Conservation (phyloP, 2,797 vertebrate species). For the Gymnocypris eckloni region DNA sequence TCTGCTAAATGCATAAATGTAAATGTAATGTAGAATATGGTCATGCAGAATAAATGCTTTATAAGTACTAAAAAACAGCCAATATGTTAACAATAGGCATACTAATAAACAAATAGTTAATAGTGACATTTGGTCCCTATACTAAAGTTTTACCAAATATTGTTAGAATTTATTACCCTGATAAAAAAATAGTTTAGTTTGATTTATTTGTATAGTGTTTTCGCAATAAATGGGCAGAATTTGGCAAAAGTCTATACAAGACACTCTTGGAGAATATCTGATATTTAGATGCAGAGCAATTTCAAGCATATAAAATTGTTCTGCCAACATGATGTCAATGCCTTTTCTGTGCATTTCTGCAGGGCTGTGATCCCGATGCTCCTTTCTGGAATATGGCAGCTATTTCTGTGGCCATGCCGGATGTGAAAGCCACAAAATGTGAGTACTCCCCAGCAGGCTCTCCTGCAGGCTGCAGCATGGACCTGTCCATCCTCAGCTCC, state of each 20-base stretch:
- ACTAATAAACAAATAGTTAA: too few species aligned
- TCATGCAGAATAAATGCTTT: neutral
- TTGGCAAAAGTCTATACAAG: neutral
- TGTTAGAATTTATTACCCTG: too few species aligned
- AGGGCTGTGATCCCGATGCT: slow-evolving; percentile 59
- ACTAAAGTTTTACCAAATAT: too few species aligned
- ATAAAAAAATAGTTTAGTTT: too few species aligned
- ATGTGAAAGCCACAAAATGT: slow-evolving; percentile 81
- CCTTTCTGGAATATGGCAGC: slow-evolving; percentile 55
- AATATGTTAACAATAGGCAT: too few species aligned
- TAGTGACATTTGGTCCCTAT: too few species aligned
- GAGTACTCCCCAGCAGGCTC: slow-evolving; percentile 77
- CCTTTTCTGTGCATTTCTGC: slow-evolving; percentile 31
- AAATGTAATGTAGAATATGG: neutral
- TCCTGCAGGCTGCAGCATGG: slow-evolving; percentile 77
- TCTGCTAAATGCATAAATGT: too few species aligned
- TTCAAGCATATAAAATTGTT: neutral
- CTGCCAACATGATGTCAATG: slow-evolving; percentile 20
- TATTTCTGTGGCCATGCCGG: slow-evolving; percentile 73
- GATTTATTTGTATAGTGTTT: too few species aligned
- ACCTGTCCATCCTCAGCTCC: slow-evolving; percentile 74
- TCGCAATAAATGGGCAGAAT: neutral
- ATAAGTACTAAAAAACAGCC: neutral
- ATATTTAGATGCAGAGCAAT: slow-evolving; percentile 22
- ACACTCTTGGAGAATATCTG: slow-evolving; percentile 16